Percentiles rank a stretch among this genome's conserved stretches.
These are phyloP conservation scores for Porites divaricata DNA, from an alignment of 92 coral and sea anemone species.

Conservation along the genomic window DNA sequence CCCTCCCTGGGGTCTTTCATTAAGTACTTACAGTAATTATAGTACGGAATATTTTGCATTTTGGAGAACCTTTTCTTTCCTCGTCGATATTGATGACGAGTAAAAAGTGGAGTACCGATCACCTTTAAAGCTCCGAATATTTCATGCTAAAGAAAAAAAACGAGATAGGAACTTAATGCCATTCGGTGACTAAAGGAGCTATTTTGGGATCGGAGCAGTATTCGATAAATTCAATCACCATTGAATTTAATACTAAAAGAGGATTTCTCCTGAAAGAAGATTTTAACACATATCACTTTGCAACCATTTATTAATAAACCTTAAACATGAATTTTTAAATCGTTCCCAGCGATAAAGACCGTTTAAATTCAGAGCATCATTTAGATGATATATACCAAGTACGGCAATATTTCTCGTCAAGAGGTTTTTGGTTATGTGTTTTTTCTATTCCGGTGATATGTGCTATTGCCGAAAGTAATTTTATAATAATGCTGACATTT, in stretches of 20 bases:
- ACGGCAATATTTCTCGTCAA: too few relatives aligned
- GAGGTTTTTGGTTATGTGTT: too few relatives aligned
- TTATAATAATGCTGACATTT: too few relatives aligned
- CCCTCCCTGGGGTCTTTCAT: too few relatives aligned
- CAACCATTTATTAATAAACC: background rate
- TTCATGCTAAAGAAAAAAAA: background rate
- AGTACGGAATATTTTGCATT: too few relatives aligned
- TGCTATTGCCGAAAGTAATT: too few relatives aligned
- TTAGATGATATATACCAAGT: background rate
- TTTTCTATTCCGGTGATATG: too few relatives aligned
- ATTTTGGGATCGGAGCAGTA: background rate
- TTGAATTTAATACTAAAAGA: constrained; percentile 13
- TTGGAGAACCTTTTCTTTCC: too few relatives aligned
- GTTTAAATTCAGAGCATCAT: background rate
- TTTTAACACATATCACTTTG: constrained; percentile 32
- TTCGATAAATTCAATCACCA: constrained; percentile 19
- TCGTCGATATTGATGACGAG: too few relatives aligned
- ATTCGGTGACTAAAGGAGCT: background rate
- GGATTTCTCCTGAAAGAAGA: constrained; percentile 30
- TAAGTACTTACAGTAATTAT: too few relatives aligned
- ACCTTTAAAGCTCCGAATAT: background rate
- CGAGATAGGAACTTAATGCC: constrained; percentile 21
- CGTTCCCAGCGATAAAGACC: background rate
- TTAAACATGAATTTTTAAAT: constrained; percentile 14
- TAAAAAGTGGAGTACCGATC: too few relatives aligned